Evolutionary conservation across 2,888 invertebrate species (phyloP), one percentile per base, ranked within the genome.

Genomic region (Epirrita christyi): DNA sequence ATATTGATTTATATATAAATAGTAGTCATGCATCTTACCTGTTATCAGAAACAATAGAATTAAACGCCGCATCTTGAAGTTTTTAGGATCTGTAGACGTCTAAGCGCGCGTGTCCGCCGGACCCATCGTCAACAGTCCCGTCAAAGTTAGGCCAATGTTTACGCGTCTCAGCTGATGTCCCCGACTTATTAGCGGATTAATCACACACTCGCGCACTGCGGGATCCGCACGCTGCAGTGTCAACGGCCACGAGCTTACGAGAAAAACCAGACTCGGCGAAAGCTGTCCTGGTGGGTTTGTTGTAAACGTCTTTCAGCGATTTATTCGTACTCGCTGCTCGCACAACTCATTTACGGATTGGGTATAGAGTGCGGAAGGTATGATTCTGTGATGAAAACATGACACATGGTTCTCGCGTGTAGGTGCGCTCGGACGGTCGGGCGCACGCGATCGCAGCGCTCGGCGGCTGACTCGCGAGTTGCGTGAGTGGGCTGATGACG

Each of bases 191-290:
- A 79, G 89, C 89, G 84, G 88, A 91, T 88, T 85, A 87, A 86
- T 78, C 88, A 90, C 88, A 88, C 90, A 91, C 91, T 88, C 89
- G 86, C 88, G 85, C 90, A 90, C 90, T 89, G 89, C 91, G 88
- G 88, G 85, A 83, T 85, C 88, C 84, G 88, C 85, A 85, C 88
- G 88, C 86, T 88, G 88, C 89, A 90, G 87, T 88, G 90, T 89
- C 91, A 90, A 88, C 89, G 88, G 84, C 87, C 87, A 90, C 87
- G 81, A 84, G 81, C 81, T 80, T 80, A 80, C 79, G 79, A 83
- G 84, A 86, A 88, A 88, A 89, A 88, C 87, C 85, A 75, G 88
- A 80, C 83, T 79, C 70, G 76, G 83, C 83, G 87, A 87, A 86
- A 88, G 85, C 83, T 80, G 83, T 80, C 76, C 78, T 72, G 71